Evolutionary conservation across 2,888 invertebrate species (phyloP).

Genomic region (Phortica okadai): DNA sequence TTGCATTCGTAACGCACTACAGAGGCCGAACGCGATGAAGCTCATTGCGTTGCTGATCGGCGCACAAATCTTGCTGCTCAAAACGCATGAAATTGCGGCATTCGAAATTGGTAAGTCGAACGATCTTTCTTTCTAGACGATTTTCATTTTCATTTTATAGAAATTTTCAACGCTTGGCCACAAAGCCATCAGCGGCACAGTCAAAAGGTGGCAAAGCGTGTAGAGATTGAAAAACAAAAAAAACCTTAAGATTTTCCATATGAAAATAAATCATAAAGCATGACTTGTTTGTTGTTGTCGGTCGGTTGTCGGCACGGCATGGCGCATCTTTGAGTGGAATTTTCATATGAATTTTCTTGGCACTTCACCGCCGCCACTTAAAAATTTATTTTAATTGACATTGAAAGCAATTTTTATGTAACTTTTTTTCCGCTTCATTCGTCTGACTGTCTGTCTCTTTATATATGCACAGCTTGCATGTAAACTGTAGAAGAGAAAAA

Average conservation of each 20-base stretch:
- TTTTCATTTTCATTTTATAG: neutral
- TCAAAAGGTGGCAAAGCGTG: slow-evolving; percentile 47
- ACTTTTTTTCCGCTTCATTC: slow-evolving; percentile 43
- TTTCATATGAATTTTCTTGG: slow-evolving; percentile 35
- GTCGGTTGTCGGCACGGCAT: neutral
- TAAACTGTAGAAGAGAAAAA: neutral
- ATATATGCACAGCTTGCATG: slow-evolving; percentile 16
- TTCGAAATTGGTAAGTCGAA: slow-evolving; percentile 72
- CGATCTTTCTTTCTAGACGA: slow-evolving; percentile 23
- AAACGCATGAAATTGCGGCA: slow-evolving; percentile 60
- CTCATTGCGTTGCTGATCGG: slow-evolving; percentile 64
- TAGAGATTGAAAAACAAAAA: neutral
- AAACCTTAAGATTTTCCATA: slow-evolving; percentile 27
- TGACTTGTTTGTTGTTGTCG: neutral
- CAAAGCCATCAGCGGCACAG: slow-evolving; percentile 45
- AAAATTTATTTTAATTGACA: slow-evolving; percentile 65
- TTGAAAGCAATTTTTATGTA: slow-evolving; percentile 64
- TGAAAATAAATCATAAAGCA: slow-evolving; percentile 34
- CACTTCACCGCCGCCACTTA: slow-evolving; percentile 36
- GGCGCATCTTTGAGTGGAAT: neutral
- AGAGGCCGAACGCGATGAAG: slow-evolving; percentile 55
- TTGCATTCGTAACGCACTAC: slow-evolving; percentile 45
- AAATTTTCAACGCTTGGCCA: neutral
- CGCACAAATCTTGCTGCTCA: slow-evolving; percentile 64
- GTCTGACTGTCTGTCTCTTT: slow-evolving; percentile 8